Evolutionary conservation across 2,888 invertebrate genomes (phyloP), one percentile per base, ranked within the genome.

Genomic region (Drosophila demipolita): DNA sequence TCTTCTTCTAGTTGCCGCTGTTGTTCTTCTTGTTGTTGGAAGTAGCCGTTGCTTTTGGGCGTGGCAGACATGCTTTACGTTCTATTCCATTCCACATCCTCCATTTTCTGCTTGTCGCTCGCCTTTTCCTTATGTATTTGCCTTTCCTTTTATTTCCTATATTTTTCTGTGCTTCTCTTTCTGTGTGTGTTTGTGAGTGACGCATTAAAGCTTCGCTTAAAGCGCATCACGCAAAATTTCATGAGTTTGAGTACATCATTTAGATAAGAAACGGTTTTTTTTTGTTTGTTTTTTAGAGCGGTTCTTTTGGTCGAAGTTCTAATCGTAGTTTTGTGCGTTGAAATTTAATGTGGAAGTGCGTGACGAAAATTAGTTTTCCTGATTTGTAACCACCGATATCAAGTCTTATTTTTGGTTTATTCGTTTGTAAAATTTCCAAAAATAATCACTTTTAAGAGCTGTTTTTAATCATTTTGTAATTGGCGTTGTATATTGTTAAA

Each of bases 21-120:
- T 20, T 11, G 33, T 11, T 23, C 23, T 36, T n/a, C 48, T 32
- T 29, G 60, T 60, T 40, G 20, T 40, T 55, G 42, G 55, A 52
- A 64, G 53, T 66, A 54, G 64, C 61, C 49, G 49, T 23, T 55
- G 60, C 57, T 58, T 45, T 78, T 45, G 72, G 80, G 80, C 66
- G 83, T 72, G 70, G 76, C 83, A 83, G 83, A 81, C 80, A 81
- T 81, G 66, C 80, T 62, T 79, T 68, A 52, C 74, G 63, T 64
- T 71, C 67, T 66, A 58, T 45, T 23, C 45, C 45, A 45, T 45
- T 23, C 23, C 40, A 33, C 50, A 42, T 58, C 66, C 76, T 61
- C 73, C 59, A 11, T 6, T 49, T 49, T 33, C 36, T 29, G 45
- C 23, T 45, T 8, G 15, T 45, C 59, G 42, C 38, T 33, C 49